phyloP scores from a whole-genome alignment of 1,140 invertebrate species.

The Orius laevigatus region DNA sequence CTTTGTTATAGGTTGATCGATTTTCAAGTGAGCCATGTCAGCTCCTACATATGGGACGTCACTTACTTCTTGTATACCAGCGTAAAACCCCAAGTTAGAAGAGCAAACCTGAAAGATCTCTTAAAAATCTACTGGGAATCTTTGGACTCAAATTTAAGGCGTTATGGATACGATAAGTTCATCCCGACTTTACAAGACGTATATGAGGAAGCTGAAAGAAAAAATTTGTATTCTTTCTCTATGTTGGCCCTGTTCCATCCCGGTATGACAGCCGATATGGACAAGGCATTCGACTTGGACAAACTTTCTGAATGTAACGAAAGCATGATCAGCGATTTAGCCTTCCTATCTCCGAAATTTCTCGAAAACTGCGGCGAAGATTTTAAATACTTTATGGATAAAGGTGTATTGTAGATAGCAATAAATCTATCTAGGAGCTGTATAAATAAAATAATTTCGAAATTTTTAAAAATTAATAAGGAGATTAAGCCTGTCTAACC shows the following conservation, averaged over 20 bases:
- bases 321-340: background rate
- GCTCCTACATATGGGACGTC: background rate
- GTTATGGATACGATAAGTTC: background rate
- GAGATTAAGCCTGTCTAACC: too few relatives aligned
- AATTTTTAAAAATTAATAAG: too few relatives aligned
- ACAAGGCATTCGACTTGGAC: background rate
- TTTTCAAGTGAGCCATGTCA: background rate
- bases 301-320: background rate
- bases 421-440: too few relatives aligned
- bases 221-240: background rate
- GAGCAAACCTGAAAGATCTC: background rate
- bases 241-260: background rate
- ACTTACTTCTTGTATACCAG: background rate
- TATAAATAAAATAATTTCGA: too few relatives aligned
- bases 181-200: background rate
- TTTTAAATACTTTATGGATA: slow-evolving; percentile 1
- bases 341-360: background rate
- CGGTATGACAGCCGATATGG: background rate
- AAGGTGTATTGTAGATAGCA: background rate
- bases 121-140: background rate
- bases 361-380: background rate
- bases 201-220: background rate
- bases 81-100: background rate
- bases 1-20: background rate
- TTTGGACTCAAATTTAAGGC: background rate